phyloP scores from a whole-genome alignment of 1,140 invertebrate genomes.

The Contarinia nasturtii region DNA sequence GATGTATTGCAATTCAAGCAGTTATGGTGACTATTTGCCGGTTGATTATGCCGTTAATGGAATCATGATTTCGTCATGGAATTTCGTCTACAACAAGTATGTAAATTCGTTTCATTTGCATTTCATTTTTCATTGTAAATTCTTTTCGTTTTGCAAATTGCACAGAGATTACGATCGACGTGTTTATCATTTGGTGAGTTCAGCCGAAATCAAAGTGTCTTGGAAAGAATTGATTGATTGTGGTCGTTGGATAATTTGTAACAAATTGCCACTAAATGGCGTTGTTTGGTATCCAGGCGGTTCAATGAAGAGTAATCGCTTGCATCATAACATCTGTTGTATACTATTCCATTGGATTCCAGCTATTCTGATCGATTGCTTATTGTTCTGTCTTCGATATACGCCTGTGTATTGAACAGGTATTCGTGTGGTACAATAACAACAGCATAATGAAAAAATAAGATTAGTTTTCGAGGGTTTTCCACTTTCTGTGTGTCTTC shows the following conservation, averaged over 20 bases:
- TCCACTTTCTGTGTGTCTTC: neutral
- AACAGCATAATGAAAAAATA: no score
- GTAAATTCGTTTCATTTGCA: no score
- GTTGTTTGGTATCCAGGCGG: slow-evolving; percentile 78
- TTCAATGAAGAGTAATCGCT: slow-evolving; percentile 62
- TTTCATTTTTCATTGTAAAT: slow-evolving; percentile 4
- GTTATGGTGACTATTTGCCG: slow-evolving; percentile 46
- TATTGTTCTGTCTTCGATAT: slow-evolving; percentile 55
- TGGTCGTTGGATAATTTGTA: slow-evolving; percentile 55
- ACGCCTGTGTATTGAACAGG: slow-evolving; percentile 73
- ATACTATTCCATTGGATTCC: slow-evolving; percentile 71
- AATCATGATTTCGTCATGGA: slow-evolving; percentile 51
- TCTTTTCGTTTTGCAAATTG: slow-evolving; percentile 2
- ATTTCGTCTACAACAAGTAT: slow-evolving; percentile 29
- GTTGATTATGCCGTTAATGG: slow-evolving; percentile 60
- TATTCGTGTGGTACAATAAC: neutral
- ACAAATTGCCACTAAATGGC: slow-evolving; percentile 51
- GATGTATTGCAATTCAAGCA: slow-evolving; percentile 34
- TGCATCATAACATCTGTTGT: slow-evolving; percentile 58
- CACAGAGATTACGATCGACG: slow-evolving; percentile 25
- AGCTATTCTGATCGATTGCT: slow-evolving; percentile 56
- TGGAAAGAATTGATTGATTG: slow-evolving; percentile 67
- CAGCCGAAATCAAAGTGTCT: slow-evolving; percentile 63
- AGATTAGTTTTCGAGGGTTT: no score
- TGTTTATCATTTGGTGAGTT: slow-evolving; percentile 50